phyloP scores from a whole-genome alignment of 2,113 vertebrate species.

The Neodontobutis hainanensis region DNA sequence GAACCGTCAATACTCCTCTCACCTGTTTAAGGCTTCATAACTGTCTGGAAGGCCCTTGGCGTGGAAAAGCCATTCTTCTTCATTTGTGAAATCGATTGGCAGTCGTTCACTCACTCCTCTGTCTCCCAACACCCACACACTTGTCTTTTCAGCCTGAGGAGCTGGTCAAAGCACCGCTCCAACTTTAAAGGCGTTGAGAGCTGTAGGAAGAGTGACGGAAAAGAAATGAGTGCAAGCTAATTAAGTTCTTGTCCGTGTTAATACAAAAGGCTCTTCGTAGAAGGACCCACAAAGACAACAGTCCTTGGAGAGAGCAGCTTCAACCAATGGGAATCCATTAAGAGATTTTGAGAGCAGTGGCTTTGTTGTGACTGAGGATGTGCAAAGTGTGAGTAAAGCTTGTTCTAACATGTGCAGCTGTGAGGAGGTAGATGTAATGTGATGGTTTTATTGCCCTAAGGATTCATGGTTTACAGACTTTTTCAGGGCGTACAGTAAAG shows the following conservation, averaged over 20 bases:
- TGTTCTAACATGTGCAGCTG: no score
- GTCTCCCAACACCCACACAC: no score
- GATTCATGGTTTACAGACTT: no score
- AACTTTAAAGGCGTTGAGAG: no score
- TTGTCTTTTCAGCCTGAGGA: no score
- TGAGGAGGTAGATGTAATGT: no score
- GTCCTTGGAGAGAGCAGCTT: neutral
- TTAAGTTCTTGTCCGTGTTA: constrained; percentile 47
- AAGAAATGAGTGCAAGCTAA: constrained; percentile 17
- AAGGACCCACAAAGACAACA: constrained; percentile 8
- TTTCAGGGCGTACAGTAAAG: no score
- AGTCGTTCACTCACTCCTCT: constrained; percentile 13
- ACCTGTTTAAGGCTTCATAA: constrained; percentile 51
- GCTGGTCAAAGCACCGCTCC: no score
- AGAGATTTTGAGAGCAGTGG: constrained; percentile 34
- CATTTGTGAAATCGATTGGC: constrained; percentile 36
- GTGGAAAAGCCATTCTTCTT: constrained; percentile 29
- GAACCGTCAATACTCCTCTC: constrained; percentile 33
- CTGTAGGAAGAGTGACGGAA: neutral
- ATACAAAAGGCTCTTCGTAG: constrained; percentile 50
- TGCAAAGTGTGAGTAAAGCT: no score
- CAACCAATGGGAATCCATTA: no score
- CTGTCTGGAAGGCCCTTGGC: neutral
- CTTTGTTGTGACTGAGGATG: constrained; percentile 32
- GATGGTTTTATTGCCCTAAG: no score